Percentiles rank a stretch among this genome's conserved stretches.
Conservation (phyloP, 2,797 vertebrate species). For the Karalla daura region DNA sequence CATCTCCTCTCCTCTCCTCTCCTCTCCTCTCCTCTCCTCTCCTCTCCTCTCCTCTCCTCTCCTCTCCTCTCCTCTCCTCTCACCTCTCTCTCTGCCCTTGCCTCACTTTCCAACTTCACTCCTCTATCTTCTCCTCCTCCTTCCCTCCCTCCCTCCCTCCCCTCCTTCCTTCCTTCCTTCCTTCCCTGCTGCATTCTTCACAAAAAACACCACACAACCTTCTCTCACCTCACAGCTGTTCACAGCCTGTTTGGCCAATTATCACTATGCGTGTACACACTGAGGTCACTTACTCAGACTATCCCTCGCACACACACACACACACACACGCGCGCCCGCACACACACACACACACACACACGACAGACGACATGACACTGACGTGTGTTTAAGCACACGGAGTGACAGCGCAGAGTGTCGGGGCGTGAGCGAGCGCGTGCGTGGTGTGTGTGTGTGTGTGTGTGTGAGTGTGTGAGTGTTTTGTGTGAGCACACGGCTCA, state of each 20-base stretch:
- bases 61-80: constrained; percentile 5
- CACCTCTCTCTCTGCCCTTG: constrained; percentile 19
- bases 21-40: constrained; percentile 1
- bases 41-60: constrained; percentile 1
- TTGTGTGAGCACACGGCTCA: constrained; percentile 44
- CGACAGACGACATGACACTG: constrained; percentile 60
- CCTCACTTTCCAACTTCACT: constrained; percentile 41
- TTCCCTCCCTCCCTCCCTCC: constrained; percentile 39
- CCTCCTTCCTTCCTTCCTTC: constrained; percentile 51
- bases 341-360: constrained; percentile 21
- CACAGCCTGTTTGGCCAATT: constrained; percentile 84
- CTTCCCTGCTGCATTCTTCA: constrained; percentile 62
- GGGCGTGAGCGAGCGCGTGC: no score
- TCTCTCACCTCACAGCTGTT: constrained; percentile 83
- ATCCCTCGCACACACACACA: constrained; percentile 42
- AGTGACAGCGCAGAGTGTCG: constrained; percentile 56
- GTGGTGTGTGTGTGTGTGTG: constrained; percentile 22
- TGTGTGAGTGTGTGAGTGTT: constrained; percentile 33
- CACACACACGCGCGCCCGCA: constrained; percentile 17
- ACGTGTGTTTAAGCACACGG: constrained; percentile 55
- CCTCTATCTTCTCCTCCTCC: constrained; percentile 33
- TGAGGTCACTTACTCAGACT: constrained; percentile 69
- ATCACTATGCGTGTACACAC: constrained; percentile 79
- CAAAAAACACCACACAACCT: constrained; percentile 74
- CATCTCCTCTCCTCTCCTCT: background rate